These are phyloP conservation scores for Strigamia transsilvanica DNA, from an alignment of 2,888 invertebrate species.

Conservation along the genomic window DNA sequence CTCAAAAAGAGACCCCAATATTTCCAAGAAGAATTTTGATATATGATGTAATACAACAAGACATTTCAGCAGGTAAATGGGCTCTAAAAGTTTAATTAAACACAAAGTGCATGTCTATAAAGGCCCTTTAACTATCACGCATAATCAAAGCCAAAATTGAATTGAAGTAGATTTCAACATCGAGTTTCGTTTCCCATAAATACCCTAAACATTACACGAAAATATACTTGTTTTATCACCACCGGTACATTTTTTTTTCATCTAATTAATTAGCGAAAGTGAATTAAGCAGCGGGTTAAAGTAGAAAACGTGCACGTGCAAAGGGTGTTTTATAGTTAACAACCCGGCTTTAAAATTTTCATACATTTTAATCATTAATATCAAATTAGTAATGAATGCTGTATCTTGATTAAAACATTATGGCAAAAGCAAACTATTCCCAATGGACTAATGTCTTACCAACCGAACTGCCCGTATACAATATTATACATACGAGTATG, in stretches of 20 bases:
- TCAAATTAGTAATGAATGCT: neutral
- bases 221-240: neutral
- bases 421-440: slow-evolving; percentile 5
- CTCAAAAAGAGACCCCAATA: neutral
- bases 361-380: neutral
- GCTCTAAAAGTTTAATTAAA: too few relatives aligned
- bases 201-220: too few relatives aligned
- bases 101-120: too few relatives aligned
- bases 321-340: neutral
- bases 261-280: neutral
- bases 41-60: too few relatives aligned
- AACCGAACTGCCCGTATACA: neutral
- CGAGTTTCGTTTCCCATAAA: too few relatives aligned
- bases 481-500: too few relatives aligned
- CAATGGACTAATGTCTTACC: neutral
- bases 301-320: neutral
- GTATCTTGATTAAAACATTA: slow-evolving; percentile 27
- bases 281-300: neutral
- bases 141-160: too few relatives aligned
- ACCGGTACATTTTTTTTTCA: neutral
- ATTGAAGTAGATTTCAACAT: too few relatives aligned
- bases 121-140: too few relatives aligned
- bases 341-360: neutral
- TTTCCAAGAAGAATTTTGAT: neutral
- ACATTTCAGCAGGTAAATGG: too few relatives aligned